Conservation (phyloP, 1,140 invertebrate species). For the Papilio helenus region DNA sequence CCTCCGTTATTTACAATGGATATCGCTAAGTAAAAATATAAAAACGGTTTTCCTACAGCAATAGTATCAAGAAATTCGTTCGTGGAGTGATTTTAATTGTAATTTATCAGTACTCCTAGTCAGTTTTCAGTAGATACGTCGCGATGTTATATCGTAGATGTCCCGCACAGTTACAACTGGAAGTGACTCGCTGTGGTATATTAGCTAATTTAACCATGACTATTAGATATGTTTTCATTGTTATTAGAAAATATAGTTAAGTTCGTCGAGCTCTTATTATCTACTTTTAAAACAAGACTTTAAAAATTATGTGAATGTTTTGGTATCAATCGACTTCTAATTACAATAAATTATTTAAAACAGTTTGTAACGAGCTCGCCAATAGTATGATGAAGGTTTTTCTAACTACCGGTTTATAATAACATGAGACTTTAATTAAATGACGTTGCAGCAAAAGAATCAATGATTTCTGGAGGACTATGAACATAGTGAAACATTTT, state of each 20-base stretch:
- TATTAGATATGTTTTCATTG: slow-evolving; percentile 11
- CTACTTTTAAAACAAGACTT: no score
- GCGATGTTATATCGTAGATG: slow-evolving; percentile 22
- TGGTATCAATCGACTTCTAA: no score
- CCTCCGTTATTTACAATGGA: no score
- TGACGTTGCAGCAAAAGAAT: not conserved
- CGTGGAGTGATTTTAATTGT: slow-evolving; percentile 19
- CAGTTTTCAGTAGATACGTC: slow-evolving; percentile 40
- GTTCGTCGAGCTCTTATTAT: not conserved
- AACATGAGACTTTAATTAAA: not conserved
- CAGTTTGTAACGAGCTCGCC: not conserved
- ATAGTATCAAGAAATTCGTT: not conserved
- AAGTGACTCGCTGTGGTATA: not conserved
- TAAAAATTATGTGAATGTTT: not conserved
- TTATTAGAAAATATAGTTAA: not conserved
- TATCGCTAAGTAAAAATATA: not conserved
- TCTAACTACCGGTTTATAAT: not conserved
- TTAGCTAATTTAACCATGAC: slow-evolving; percentile 27
- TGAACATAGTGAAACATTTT: no score
- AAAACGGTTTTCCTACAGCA: not conserved
- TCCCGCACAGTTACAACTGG: slow-evolving; percentile 22
- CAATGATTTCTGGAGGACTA: no score
- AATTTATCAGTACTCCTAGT: slow-evolving; percentile 48
- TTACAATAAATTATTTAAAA: not conserved
- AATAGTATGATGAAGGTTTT: not conserved